phyloP scores from a whole-genome alignment of 2,797 vertebrate species.

The Xenentodon cancila region DNA sequence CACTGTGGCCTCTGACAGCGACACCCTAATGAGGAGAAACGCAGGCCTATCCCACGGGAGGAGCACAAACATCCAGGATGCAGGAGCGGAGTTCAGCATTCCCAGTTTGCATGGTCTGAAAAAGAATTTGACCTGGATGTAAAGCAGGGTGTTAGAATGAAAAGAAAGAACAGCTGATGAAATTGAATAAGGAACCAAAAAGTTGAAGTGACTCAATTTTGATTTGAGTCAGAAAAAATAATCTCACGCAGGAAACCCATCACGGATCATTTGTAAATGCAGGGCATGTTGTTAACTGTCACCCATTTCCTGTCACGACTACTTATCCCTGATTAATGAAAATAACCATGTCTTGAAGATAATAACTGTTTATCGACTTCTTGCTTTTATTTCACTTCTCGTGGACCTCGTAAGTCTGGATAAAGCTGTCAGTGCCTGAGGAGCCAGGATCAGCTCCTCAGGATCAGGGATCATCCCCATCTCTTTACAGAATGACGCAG shows the following conservation, averaged over 20 bases:
- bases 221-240: too few species aligned
- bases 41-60: constrained; percentile 23
- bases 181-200: too few species aligned
- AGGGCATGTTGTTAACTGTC: constrained; percentile 27
- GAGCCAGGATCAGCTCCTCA: constrained; percentile 65
- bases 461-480: constrained; percentile 75
- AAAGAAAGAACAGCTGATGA: too few species aligned
- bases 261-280: background rate
- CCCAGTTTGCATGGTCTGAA: too few species aligned
- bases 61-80: constrained; percentile 15
- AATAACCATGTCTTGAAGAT: too few species aligned
- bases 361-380: too few species aligned
- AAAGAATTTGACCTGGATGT: too few species aligned
- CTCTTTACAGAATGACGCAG: constrained; percentile 71
- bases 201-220: too few species aligned
- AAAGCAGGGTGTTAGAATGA: background rate
- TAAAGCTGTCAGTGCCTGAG: constrained; percentile 67
- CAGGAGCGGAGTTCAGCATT: background rate
- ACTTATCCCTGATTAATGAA: constrained; percentile 13
- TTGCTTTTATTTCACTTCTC: background rate
- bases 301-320: constrained; percentile 40
- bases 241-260: background rate
- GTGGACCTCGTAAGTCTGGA: constrained; percentile 54
- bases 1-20: constrained; percentile 22
- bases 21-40: constrained; percentile 31